Percentiles rank a stretch among this genome's conserved stretches.
These are phyloP conservation scores for Pimpla rufipes DNA, from an alignment of 2,888 invertebrate genomes.

Conservation along the genomic window DNA sequence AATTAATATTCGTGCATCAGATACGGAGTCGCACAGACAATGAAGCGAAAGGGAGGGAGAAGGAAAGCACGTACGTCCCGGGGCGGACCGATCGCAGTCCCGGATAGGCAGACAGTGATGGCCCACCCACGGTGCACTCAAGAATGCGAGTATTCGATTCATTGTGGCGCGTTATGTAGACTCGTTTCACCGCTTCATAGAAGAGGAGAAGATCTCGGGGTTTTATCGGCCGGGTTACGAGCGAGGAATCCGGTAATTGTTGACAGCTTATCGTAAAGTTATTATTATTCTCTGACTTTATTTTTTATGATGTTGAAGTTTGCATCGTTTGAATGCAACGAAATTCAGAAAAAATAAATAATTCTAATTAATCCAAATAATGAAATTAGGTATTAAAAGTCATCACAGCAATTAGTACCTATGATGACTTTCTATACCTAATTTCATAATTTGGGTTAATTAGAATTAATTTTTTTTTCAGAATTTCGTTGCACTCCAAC, in stretches of 20 bases:
- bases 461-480: too few species aligned
- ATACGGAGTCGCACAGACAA: conserved; percentile 70
- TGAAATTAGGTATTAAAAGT: too few species aligned
- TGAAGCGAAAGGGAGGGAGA: conserved; percentile 65
- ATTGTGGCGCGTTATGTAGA: background rate
- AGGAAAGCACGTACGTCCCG: conserved; percentile 66
- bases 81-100: conserved; percentile 69
- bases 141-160: conserved; percentile 42
- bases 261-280: conserved; percentile 3
- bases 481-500: too few species aligned
- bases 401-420: too few species aligned
- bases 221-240: conserved; percentile 21
- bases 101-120: conserved; percentile 69
- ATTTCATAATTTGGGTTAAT: too few species aligned
- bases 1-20: conserved; percentile 75
- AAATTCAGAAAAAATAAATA: too few species aligned
- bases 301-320: conserved; percentile 7
- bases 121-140: conserved; percentile 71
- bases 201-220: background rate
- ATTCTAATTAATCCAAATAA: too few species aligned
- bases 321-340: too few species aligned
- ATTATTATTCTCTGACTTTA: background rate
- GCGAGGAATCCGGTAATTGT: conserved; percentile 10
- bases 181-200: conserved; percentile 30
- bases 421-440: too few species aligned